Conservation (phyloP, 2,797 vertebrate species). For the Coccyzus lansbergi region DNA sequence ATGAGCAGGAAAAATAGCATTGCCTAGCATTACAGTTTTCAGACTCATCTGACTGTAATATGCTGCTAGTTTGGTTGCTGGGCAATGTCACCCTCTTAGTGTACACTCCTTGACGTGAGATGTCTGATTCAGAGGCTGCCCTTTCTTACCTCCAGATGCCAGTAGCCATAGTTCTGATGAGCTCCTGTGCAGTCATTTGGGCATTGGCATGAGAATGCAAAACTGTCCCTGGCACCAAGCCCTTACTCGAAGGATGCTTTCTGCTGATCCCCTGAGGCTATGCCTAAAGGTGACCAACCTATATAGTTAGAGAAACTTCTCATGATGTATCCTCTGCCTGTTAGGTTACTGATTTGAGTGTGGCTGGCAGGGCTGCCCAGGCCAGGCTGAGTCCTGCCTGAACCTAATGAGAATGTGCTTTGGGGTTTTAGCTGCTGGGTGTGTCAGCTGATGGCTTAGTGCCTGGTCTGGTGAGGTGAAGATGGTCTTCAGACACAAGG, state of each 20-base stretch:
- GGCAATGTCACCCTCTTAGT: neutral
- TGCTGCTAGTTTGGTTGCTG: neutral
- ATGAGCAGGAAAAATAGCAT: neutral
- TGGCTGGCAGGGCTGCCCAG: neutral
- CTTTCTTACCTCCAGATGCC: neutral
- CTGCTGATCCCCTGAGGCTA: neutral
- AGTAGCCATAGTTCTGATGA: neutral
- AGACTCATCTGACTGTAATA: neutral
- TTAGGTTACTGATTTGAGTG: fast-evolving
- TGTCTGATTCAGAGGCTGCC: neutral
- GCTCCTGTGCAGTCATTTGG: neutral
- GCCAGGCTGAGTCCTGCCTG: neutral
- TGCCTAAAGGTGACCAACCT: neutral
- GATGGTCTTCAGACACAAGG: neutral
- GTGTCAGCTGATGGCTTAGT: neutral
- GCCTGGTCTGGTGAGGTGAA: neutral
- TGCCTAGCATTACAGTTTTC: neutral
- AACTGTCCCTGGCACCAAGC: neutral
- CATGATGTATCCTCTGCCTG: fast-evolving
- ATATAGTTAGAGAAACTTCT: neutral
- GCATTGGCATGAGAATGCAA: neutral
- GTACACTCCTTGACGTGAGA: fast-evolving
- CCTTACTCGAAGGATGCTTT: neutral
- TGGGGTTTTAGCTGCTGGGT: neutral
- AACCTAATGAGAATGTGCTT: neutral